These are phyloP conservation scores for Calliphora vomitoria DNA, from an alignment of 2,888 invertebrate species.

Conservation along the genomic window DNA sequence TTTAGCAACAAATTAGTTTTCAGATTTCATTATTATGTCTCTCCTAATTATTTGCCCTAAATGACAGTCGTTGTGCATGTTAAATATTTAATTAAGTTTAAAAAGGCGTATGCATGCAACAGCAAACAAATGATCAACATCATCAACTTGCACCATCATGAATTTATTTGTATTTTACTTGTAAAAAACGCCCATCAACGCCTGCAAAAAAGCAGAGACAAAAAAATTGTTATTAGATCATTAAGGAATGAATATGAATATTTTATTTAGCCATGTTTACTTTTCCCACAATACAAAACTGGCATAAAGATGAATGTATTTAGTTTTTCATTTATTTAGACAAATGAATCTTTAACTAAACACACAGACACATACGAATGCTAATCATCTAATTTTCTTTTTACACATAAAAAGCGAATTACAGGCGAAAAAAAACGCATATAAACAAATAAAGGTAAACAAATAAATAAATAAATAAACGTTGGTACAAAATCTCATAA, in stretches of 20 bases:
- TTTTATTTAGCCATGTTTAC: slow-evolving; percentile 56
- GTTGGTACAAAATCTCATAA: slow-evolving; percentile 58
- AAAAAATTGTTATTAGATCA: slow-evolving; percentile 60
- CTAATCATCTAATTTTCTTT: slow-evolving; percentile 66
- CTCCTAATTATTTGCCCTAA: neutral
- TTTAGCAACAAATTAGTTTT: neutral
- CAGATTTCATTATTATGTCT: neutral
- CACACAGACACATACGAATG: slow-evolving; percentile 34
- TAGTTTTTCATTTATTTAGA: slow-evolving; percentile 56
- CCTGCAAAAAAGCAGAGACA: slow-evolving; percentile 8
- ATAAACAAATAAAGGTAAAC: slow-evolving; percentile 62
- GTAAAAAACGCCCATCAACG: slow-evolving; percentile 65
- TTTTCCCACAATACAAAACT: slow-evolving; percentile 65
- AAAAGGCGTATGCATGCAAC: slow-evolving; percentile 58
- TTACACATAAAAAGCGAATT: slow-evolving; percentile 36
- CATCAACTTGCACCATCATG: slow-evolving; percentile 47
- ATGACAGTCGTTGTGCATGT: neutral
- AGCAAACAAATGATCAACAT: slow-evolving; percentile 55
- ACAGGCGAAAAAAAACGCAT: slow-evolving; percentile 35
- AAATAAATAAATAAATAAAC: slow-evolving; percentile 59
- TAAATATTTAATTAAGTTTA: slow-evolving; percentile 53
- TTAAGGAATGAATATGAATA: slow-evolving; percentile 58
- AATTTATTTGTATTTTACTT: slow-evolving; percentile 59
- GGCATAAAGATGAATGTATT: slow-evolving; percentile 26
- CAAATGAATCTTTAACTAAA: slow-evolving; percentile 67